These are phyloP conservation scores for Trichogramma pretiosum DNA, from an alignment of 1,140 invertebrate genomes.

Conservation along the genomic window DNA sequence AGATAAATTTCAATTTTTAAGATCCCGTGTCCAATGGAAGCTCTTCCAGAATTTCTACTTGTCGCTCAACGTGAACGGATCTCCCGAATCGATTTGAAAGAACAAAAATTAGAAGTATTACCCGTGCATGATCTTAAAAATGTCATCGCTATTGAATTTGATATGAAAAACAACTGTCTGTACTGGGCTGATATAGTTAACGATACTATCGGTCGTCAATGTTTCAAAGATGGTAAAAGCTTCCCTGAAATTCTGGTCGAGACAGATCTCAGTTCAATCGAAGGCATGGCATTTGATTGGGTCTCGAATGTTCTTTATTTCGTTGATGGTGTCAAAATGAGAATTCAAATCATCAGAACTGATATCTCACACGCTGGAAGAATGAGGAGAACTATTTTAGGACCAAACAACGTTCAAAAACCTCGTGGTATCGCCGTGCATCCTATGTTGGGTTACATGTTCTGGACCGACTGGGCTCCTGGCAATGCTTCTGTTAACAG, in stretches of 20 bases:
- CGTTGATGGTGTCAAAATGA: constrained; percentile 69
- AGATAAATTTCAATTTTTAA: constrained; percentile 1
- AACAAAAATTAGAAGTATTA: constrained; percentile 52
- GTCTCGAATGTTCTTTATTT: constrained; percentile 87
- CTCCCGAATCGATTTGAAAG: constrained; percentile 59
- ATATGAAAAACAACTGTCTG: constrained; percentile 74
- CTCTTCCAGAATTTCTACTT: constrained; percentile 66
- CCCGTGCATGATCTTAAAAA: constrained; percentile 65
- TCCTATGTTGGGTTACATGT: constrained; percentile 74
- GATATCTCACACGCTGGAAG: constrained; percentile 58
- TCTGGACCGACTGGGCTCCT: constrained; percentile 89
- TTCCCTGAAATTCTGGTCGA: constrained; percentile 63
- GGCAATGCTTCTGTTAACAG: constrained; percentile 69
- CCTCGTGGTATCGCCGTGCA: constrained; percentile 84
- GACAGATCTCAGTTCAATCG: constrained; percentile 69
- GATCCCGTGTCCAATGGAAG: constrained; percentile 57
- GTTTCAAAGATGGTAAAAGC: constrained; percentile 58
- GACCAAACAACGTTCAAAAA: constrained; percentile 62
- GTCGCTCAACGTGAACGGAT: constrained; percentile 69
- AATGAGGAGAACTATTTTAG: constrained; percentile 69
- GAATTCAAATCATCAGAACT: constrained; percentile 71
- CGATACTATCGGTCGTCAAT: constrained; percentile 71
- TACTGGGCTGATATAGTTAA: constrained; percentile 81
- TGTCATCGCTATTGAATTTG: constrained; percentile 82
- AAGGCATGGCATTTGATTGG: constrained; percentile 91